Conservation (phyloP, 2,888 invertebrate species). For the Sacculina carcini region DNA sequence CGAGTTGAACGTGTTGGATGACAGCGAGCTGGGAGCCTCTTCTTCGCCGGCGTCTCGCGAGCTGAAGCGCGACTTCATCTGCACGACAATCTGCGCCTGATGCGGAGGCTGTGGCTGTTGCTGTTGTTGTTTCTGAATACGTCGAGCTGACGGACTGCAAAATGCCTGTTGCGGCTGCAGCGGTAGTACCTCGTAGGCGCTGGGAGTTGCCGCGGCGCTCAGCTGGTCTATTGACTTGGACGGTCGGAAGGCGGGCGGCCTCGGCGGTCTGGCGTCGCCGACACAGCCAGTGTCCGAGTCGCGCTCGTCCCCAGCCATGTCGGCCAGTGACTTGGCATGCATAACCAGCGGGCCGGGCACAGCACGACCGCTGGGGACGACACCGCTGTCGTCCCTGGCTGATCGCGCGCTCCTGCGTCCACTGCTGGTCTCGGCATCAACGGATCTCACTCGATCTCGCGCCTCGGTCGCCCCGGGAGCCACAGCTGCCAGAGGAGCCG, state of each 20-base stretch:
- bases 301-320: neutral
- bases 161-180: neutral
- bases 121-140: too few species aligned
- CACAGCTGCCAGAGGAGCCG: neutral
- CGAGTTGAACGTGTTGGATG: too few species aligned
- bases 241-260: neutral
- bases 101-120: neutral
- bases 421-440: too few species aligned
- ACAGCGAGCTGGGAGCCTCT: too few species aligned
- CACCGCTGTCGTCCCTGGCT: neutral
- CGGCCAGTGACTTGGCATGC: neutral
- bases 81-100: conserved; percentile 1
- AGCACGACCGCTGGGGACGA: neutral
- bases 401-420: neutral
- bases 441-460: neutral
- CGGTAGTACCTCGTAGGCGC: too few species aligned
- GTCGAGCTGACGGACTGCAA: neutral
- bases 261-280: neutral
- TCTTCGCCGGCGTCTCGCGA: too few species aligned
- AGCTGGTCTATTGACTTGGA: neutral
- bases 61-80: neutral
- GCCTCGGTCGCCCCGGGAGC: neutral
- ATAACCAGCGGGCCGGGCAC: neutral
- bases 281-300: neutral
- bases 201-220: neutral